Evolutionary conservation across 2,797 vertebrate genomes (phyloP), one percentile per base, ranked within the genome.

Genomic region (Microctenopoma stevenorrisi): DNA sequence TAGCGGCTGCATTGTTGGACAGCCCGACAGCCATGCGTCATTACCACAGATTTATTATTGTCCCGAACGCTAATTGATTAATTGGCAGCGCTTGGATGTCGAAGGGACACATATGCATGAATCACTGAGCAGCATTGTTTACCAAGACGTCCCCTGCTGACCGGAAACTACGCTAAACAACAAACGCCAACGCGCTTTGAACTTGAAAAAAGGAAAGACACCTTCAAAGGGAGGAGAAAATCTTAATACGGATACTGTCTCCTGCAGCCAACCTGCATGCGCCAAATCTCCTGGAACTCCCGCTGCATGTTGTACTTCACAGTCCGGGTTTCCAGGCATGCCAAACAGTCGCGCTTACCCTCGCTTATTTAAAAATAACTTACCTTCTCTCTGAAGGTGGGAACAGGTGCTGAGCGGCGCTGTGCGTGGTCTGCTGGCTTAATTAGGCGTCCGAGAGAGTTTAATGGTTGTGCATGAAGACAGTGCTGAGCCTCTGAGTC

Each of bases 141-240:
- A 86, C 83, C 64, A 37, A 81, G 68, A 79, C 64, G 72, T 78
- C 61, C 72, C 73, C 83, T 74, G 74, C 72, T 68, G 81, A 89
- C 88, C 87, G 88, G 86, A 90, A 89, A 88, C 83, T 71, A 84
- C 81, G 84, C 69, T 61, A 83, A 87, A 87, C 85, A 86, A 88
- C 81, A 86, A 81, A 85, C 88, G 83, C 89, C 89, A 43, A 91
- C 90, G 86, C 86, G 85, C 74, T 76, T 77, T 87, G 75, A 86
- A 90, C 82, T 83, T 57, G 67, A 69, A 58, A 22, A 78, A 65
- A 5, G 68, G 30, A 81, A 40, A 74, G 25, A 75, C 50, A 77
- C 57, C 67, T 63, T 82, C 59, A 76, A 67, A 78, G 51, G 67
- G 60, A 76, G 65, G 48, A 68, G 56, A 65, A 61, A 14, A 64